phyloP scores from a whole-genome alignment of 2,797 vertebrate species.

The Hephaestus fuliginosus region DNA sequence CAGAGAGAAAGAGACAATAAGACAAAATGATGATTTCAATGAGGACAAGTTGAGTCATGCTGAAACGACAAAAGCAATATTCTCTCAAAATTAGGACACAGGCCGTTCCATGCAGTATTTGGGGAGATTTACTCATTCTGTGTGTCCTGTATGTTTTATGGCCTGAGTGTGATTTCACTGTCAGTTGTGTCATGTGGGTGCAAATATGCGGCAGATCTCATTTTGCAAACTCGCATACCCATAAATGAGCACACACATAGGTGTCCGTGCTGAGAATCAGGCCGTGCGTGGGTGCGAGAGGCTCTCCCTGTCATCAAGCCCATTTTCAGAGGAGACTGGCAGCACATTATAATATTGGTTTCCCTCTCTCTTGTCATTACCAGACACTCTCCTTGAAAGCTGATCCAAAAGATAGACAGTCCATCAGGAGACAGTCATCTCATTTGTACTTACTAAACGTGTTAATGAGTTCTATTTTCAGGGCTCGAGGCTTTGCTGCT shows the following conservation, averaged over 20 bases:
- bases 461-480: constrained; percentile 92
- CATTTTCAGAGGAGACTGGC: constrained; percentile 78
- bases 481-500: constrained; percentile 81
- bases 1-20: constrained; percentile 7
- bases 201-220: constrained; percentile 72
- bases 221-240: constrained; percentile 66
- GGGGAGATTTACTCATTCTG: constrained; percentile 15
- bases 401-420: constrained; percentile 91
- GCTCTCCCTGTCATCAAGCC: constrained; percentile 83
- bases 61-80: constrained; percentile 10
- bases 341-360: constrained; percentile 90
- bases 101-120: constrained; percentile 9
- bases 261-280: constrained; percentile 68
- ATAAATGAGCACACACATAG: constrained; percentile 76
- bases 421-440: constrained; percentile 89
- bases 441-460: constrained; percentile 90
- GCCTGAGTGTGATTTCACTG: constrained; percentile 53
- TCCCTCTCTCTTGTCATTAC: constrained; percentile 86
- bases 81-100: background rate
- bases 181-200: constrained; percentile 73
- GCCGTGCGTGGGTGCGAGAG: constrained; percentile 72
- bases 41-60: constrained; percentile 21
- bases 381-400: constrained; percentile 89
- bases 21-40: constrained; percentile 19
- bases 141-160: constrained; percentile 50